Evolutionary conservation across 2,888 invertebrate genomes (phyloP).

Genomic region (Rotaria magnacalcarata): DNA sequence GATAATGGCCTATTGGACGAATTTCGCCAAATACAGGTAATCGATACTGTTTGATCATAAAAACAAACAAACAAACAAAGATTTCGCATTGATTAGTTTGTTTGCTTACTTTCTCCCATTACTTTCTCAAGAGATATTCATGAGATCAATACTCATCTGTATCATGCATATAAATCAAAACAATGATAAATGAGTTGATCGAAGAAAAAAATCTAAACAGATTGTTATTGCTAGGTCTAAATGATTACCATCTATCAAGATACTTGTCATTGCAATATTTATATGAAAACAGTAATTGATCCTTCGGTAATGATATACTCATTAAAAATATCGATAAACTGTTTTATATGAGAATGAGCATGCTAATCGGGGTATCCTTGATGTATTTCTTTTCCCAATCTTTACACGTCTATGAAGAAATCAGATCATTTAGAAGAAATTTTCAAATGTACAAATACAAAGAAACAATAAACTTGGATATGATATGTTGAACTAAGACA

Average conservation of each 20-base stretch:
- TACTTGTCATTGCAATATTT: not conserved
- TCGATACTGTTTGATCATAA: not conserved
- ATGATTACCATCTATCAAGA: not conserved
- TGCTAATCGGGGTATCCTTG: too few species aligned
- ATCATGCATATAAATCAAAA: not conserved
- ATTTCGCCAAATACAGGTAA: slow-evolving; percentile 88
- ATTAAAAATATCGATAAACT: too few species aligned
- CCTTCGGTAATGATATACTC: too few species aligned
- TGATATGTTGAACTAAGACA: too few species aligned
- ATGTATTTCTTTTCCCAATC: too few species aligned
- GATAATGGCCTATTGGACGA: slow-evolving; percentile 89
- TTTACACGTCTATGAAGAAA: too few species aligned
- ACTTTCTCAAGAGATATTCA: not conserved
- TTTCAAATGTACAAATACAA: too few species aligned
- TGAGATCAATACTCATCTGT: not conserved
- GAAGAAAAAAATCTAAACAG: not conserved
- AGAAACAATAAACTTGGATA: too few species aligned
- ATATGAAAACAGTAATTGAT: not conserved
- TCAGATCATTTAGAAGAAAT: too few species aligned
- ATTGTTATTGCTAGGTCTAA: not conserved
- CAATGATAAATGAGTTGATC: not conserved
- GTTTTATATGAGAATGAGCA: too few species aligned
- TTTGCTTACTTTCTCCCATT: not conserved
- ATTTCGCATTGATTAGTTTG: not conserved
- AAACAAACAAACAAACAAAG: not conserved